Conservation (phyloP, 2,888 invertebrate genomes). For the Sisyra terminalis region DNA sequence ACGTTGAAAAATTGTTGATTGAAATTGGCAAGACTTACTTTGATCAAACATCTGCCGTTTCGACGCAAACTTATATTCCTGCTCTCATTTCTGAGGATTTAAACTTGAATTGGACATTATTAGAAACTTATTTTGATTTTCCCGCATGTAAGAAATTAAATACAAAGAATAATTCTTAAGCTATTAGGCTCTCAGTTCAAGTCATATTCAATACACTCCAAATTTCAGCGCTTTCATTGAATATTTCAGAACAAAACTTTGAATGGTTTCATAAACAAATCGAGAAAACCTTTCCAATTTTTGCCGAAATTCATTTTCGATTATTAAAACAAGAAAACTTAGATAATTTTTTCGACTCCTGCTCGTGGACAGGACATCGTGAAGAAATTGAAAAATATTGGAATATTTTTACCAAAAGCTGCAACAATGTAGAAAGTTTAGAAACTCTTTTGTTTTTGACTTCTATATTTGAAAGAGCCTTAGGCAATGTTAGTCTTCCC, state of each 20-base stretch:
- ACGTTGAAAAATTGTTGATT: not conserved
- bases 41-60: not conserved
- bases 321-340: constrained; percentile 1
- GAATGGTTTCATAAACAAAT: constrained; percentile 8
- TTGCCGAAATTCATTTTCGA: not conserved
- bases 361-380: constrained; percentile 6
- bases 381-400: constrained; percentile 8
- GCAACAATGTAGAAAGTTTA: not conserved
- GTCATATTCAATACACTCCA: too few species aligned
- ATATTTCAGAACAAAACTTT: not conserved
- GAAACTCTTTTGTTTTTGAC: constrained; percentile 7
- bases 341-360: not conserved
- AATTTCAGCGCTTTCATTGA: not conserved
- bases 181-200: too few species aligned
- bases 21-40: not conserved
- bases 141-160: constrained; percentile 1
- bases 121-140: constrained; percentile 2
- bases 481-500: constrained; percentile 10
- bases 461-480: constrained; percentile 9
- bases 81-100: constrained; percentile 1
- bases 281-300: constrained; percentile 2
- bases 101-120: constrained; percentile 2
- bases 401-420: not conserved
- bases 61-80: not conserved
- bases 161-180: too few species aligned